Conservation (phyloP, 2,797 vertebrate species). For the Falco columbarius region DNA sequence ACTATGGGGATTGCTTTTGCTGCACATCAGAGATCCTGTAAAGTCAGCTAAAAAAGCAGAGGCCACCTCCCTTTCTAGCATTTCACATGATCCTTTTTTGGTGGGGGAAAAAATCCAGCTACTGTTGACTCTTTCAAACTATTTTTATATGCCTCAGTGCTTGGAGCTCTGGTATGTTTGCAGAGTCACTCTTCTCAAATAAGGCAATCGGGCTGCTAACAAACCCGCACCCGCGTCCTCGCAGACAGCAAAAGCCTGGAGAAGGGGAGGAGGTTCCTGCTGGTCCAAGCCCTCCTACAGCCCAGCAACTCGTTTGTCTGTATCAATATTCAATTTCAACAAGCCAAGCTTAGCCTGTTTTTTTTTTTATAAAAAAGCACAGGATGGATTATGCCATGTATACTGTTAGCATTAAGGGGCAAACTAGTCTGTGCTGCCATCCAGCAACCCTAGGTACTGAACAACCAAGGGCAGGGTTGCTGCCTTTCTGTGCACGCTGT, state of each 20-base stretch:
- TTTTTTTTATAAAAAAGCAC: background rate
- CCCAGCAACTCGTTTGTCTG: background rate
- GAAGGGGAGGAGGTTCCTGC: background rate
- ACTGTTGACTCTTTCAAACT: conserved; percentile 35
- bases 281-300: background rate
- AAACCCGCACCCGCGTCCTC: fast-evolving
- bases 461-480: background rate
- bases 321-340: background rate
- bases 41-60: background rate
- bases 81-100: background rate
- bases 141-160: conserved; percentile 24
- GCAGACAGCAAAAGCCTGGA: background rate
- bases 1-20: background rate
- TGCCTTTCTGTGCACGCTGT: background rate
- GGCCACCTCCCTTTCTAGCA: background rate
- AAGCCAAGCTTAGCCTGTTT: background rate
- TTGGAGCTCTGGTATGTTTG: conserved; percentile 52
- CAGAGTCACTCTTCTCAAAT: conserved; percentile 49
- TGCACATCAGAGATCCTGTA: background rate
- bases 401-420: background rate
- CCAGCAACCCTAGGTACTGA: background rate
- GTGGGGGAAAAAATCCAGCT: background rate
- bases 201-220: conserved; percentile 17
- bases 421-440: background rate
- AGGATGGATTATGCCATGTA: background rate